Evolutionary conservation across 2,113 vertebrate species (phyloP), one percentile per base, ranked within the genome.

Genomic region (Columba janthina): DNA sequence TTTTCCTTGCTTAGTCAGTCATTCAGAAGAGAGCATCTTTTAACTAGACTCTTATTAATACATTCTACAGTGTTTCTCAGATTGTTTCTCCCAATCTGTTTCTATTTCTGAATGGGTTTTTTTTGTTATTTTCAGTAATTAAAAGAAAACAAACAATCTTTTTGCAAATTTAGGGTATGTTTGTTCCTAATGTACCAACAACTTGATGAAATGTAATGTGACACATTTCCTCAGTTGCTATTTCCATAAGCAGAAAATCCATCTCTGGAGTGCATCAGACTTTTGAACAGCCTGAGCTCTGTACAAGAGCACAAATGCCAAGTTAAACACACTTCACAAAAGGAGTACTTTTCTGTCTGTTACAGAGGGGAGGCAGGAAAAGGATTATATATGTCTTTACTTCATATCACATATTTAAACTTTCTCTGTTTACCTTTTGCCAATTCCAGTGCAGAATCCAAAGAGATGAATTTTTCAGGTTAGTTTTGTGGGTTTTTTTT

Each of bases 341-440:
- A 86, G 17, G 53, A 76, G 32, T 65, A 20, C 21, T 78, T 36
- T 44, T 84, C 48, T 84, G 26, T 34, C 29, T 50, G 18, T n/a
- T n/a, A 12, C 1, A 3, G 12, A 11, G 25, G 9, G 9, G 9
- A 6, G 7, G 6, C 5, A 17, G 15, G 24, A 26, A 18, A 38
- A 54, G 18, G 32, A n/a, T 71, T 94, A 10, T 40, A 9, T 69
- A n/a, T 79, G 20, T 73, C 31, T 69, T n/a, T 78, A 6, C 67
- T 86, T 87, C 36, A 6, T 81, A 65, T 34, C 65, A 26, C 13
- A 28, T 26, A 38, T n/a, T 16, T 77, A 62, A 74, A 75, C 24
- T 62, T 66, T 71, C n/a, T 46, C 7, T 74, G 40, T 75, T 92
- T 79, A 57, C 34, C 24, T 70, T 50, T 9, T 50, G 8, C 15